These are phyloP conservation scores for Myrmecophaga tridactyla DNA, from an alignment of 2,113 vertebrate species.

Conservation along the genomic window DNA sequence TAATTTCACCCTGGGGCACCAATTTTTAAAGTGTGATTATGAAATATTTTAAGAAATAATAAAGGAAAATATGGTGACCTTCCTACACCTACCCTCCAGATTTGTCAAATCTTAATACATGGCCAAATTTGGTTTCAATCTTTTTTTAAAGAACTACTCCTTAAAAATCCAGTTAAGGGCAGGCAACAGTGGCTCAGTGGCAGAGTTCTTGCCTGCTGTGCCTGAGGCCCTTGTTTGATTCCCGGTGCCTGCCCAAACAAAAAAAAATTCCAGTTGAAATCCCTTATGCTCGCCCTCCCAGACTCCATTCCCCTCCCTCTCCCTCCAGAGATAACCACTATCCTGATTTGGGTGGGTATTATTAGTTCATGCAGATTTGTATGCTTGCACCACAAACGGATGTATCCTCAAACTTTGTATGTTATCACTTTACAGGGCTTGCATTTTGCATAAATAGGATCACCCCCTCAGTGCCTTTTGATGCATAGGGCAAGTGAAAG, in stretches of 20 bases:
- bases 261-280: not conserved
- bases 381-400: not conserved
- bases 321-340: not conserved
- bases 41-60: not conserved
- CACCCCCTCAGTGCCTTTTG: not conserved
- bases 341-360: not conserved
- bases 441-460: not conserved
- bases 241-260: too few species aligned
- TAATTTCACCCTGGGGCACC: too few species aligned
- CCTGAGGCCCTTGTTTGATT: too few species aligned
- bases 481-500: too few species aligned
- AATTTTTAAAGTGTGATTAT: not conserved
- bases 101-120: not conserved
- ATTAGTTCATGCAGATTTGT: not conserved
- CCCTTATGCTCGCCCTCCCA: not conserved
- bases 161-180: not conserved
- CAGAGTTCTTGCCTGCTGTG: too few species aligned
- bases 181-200: too few species aligned
- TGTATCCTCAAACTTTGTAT: not conserved
- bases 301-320: too few species aligned
- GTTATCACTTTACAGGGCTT: not conserved
- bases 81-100: not conserved
- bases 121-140: not conserved
- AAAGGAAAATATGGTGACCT: not conserved
- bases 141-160: not conserved